phyloP scores from a whole-genome alignment of 2,888 invertebrate species.

The Cosmia pyralina region DNA sequence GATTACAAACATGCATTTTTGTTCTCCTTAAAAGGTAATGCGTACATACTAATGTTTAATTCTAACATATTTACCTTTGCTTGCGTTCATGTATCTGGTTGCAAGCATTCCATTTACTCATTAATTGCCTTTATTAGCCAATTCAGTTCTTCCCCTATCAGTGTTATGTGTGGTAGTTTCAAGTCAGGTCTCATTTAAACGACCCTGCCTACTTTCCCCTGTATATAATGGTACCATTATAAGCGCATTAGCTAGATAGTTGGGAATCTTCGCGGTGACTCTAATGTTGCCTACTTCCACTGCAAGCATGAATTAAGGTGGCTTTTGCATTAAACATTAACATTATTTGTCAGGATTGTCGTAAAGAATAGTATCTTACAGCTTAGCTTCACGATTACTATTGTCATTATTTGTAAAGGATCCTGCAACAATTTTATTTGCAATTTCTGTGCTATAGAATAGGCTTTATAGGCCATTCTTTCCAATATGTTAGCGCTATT shows the following conservation, averaged over 20 bases:
- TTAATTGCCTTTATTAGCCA: conserved; percentile 45
- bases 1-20: conserved; percentile 41
- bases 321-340: conserved; percentile 71
- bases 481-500: conserved; percentile 22
- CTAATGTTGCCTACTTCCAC: conserved; percentile 71
- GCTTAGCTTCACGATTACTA: neutral
- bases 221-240: conserved; percentile 83
- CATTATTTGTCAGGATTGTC: conserved; percentile 59
- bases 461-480: conserved; percentile 4
- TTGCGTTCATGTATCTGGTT: conserved; percentile 25
- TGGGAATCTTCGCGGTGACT: conserved; percentile 73
- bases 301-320: conserved; percentile 69
- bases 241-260: conserved; percentile 83
- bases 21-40: conserved; percentile 17
- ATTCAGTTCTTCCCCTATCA: conserved; percentile 44
- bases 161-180: conserved; percentile 45
- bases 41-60: conserved; percentile 17
- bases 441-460: neutral
- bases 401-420: conserved; percentile 21
- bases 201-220: conserved; percentile 81
- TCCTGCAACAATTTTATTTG: conserved; percentile 9
- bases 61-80: conserved; percentile 20
- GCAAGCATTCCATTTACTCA: conserved; percentile 27
- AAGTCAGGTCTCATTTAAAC: conserved; percentile 75
- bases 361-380: conserved; percentile 53